These are phyloP conservation scores for Cataglyphis altisquamis DNA, from an alignment of 2,888 invertebrate genomes.

Conservation along the genomic window DNA sequence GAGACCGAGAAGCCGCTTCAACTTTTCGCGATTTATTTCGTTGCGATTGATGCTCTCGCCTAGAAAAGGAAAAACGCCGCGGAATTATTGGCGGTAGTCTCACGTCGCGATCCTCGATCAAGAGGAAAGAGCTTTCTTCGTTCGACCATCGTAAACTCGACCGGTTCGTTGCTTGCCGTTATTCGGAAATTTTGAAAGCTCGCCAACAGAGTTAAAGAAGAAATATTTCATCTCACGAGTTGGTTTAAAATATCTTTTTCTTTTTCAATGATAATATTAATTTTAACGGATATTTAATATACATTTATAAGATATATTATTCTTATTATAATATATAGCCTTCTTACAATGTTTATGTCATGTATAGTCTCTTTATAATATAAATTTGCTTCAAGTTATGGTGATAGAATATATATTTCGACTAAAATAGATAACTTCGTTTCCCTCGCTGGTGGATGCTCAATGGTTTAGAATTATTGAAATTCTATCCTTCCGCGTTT, in stretches of 20 bases:
- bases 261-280: background rate
- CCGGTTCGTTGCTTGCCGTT: conserved; percentile 1
- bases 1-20: conserved; percentile 20
- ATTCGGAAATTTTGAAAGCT: conserved; percentile 19
- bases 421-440: background rate
- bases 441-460: background rate
- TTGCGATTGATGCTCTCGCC: conserved; percentile 49
- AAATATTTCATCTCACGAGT: background rate
- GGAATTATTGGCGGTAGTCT: conserved; percentile 49
- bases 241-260: background rate
- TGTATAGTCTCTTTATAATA: background rate
- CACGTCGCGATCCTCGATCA: conserved; percentile 50
- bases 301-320: background rate
- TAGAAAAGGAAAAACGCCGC: conserved; percentile 31
- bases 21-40: conserved; percentile 56
- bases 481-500: background rate
- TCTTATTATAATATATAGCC: background rate
- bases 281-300: background rate
- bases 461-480: background rate
- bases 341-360: background rate
- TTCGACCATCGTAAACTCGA: conserved; percentile 18
- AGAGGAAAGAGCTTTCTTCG: conserved; percentile 38
- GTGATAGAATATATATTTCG: background rate
- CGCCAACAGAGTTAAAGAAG: background rate
- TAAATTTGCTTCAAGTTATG: background rate